Conservation (phyloP, 2,113 vertebrate species). For the Chlamydotis undulata region DNA sequence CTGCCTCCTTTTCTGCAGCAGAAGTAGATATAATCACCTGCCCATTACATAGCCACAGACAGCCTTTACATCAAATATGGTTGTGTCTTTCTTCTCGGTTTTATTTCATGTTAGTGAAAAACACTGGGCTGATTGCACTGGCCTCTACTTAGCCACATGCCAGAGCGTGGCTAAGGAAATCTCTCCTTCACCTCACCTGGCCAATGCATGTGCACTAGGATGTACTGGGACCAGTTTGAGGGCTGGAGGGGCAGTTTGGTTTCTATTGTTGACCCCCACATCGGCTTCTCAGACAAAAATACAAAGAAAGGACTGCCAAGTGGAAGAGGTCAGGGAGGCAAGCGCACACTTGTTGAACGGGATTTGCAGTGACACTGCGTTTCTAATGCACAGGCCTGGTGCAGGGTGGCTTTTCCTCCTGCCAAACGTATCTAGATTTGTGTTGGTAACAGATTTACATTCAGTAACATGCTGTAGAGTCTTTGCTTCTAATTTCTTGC, state of each 20-base stretch:
- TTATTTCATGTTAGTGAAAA: background rate
- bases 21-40: background rate
- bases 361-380: background rate
- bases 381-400: background rate
- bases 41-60: background rate
- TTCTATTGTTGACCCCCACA: background rate
- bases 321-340: constrained; percentile 13
- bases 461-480: background rate
- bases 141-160: background rate
- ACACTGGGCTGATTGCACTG: background rate
- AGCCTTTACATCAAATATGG: background rate
- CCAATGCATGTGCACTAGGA: background rate
- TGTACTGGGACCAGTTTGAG: background rate
- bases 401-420: background rate
- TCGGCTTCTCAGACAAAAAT: background rate
- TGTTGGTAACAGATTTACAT: background rate
- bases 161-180: background rate
- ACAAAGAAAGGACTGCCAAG: background rate
- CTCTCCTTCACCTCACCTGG: background rate
- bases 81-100: background rate
- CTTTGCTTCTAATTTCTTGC: background rate
- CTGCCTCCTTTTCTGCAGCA: background rate
- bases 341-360: background rate
- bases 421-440: background rate
- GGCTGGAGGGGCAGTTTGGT: background rate